Evolutionary conservation across 2,888 invertebrate genomes (phyloP), one percentile per base, ranked within the genome.

Genomic region (Campaea margaritaria): DNA sequence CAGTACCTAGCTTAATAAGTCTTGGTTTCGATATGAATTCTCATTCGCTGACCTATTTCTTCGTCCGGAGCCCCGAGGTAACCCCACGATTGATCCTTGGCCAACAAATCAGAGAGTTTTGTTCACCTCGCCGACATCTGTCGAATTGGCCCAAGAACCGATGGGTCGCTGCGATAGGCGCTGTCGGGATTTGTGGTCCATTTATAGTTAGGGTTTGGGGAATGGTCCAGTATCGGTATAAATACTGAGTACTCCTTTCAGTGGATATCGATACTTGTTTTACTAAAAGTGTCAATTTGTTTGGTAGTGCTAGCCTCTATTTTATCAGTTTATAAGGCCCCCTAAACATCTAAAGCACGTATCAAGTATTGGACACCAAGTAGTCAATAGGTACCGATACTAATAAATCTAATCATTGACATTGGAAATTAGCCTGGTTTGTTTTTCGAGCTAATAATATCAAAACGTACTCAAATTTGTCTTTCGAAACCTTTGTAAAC

Each of bases 171-270:
- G 28, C 54, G 70, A 71, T 70, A 73, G 62, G 60, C 43, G 57
- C 55, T 62, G 61, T 47, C 45, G 53, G 67, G 70, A 72, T 70
- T 72, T 74, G 73, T 74, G 67, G 69, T 50, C 67, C 62, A 53
- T 67, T 69, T 65, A 64, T 50, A 46, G 54, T 28, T 59, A 54
- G 54, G 12, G 54, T n/a, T 44, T 0, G n/a, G 45, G 14, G 10
- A 31, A 12, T n/a, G 28, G 28, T 21, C 21, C 3, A 15, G 50
- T 28, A 31, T 47, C 16, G 36, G n/a, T 36, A 10, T 10, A 5
- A 27, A 21, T 44, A 42, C 15, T 16, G 7, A 31, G 9, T 31
- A 31, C 31, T 9, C 9, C 1, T 31, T 7, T 31, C 4, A 9
- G 2, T 0, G 7, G 16, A 21, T 46, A 55, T 48, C 12, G 11